Conservation (phyloP, 92 coral and sea anemone species). For the Phenganax marumi region DNA sequence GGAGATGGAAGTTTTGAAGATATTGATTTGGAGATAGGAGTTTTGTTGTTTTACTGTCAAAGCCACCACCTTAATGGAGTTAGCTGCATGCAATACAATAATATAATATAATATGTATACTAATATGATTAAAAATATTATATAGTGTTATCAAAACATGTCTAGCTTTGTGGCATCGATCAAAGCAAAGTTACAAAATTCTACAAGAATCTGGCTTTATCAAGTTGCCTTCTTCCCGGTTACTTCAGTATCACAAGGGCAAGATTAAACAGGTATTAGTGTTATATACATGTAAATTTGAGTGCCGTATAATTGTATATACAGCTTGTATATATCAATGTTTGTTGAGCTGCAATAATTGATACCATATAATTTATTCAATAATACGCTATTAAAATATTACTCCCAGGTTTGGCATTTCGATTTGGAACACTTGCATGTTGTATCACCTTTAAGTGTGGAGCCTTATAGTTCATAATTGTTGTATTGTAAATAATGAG, state of each 20-base stretch:
- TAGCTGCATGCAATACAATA: not conserved
- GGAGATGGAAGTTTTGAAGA: too few species aligned
- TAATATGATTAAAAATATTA: not conserved
- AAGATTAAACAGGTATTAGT: conserved; percentile 9
- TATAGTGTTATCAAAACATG: conserved; percentile 22
- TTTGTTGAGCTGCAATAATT: not conserved
- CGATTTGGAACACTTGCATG: too few species aligned
- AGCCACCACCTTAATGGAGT: too few species aligned
- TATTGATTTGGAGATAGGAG: too few species aligned
- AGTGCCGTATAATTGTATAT: not conserved
- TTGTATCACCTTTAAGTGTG: too few species aligned
- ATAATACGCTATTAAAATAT: too few species aligned
- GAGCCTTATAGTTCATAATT: too few species aligned
- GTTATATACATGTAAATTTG: too few species aligned
- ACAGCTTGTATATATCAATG: not conserved
- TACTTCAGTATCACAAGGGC: conserved; percentile 15
- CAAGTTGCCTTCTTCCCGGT: conserved; percentile 5
- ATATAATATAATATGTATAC: not conserved
- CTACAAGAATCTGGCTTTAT: conserved; percentile 19
- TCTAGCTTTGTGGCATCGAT: conserved; percentile 20
- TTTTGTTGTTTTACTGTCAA: too few species aligned
- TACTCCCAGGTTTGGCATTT: too few species aligned
- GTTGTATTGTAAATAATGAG: too few species aligned
- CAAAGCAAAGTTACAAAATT: conserved; percentile 5
- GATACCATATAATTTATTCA: too few species aligned